phyloP scores from a whole-genome alignment of 2,888 invertebrate genomes.

The Mythimna pallens region DNA sequence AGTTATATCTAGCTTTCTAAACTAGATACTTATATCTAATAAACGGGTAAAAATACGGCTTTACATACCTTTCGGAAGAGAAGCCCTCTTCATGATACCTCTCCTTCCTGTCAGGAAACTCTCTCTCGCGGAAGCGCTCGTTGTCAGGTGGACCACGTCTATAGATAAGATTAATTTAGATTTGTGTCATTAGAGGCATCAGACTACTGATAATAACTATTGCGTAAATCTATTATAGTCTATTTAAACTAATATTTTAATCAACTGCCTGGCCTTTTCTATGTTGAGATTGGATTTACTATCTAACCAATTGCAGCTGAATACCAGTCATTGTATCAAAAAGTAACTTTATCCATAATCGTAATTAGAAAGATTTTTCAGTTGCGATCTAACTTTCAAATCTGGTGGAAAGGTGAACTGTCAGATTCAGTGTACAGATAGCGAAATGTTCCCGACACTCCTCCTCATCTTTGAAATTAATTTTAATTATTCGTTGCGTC shows the following conservation, averaged over 20 bases:
- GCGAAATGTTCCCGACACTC: too few species aligned
- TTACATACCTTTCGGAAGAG: slow-evolving; percentile 80
- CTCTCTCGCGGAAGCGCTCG: slow-evolving; percentile 80
- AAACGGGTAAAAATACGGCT: slow-evolving; percentile 20
- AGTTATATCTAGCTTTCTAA: slow-evolving; percentile 30
- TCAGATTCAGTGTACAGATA: too few species aligned
- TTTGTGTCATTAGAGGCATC: background rate
- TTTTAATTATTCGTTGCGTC: too few species aligned
- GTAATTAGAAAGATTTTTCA: too few species aligned
- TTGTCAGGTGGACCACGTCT: slow-evolving; percentile 81
- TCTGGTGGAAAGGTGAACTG: too few species aligned
- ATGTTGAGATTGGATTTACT: too few species aligned
- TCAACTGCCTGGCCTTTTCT: too few species aligned
- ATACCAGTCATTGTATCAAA: too few species aligned
- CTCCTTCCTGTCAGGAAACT: slow-evolving; percentile 82
- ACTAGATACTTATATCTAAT: slow-evolving; percentile 44
- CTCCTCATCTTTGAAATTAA: too few species aligned
- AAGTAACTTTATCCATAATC: too few species aligned
- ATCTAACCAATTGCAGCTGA: too few species aligned
- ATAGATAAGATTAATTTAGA: slow-evolving; percentile 12
- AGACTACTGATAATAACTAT: background rate
- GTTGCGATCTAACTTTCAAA: too few species aligned
- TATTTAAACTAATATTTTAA: background rate
- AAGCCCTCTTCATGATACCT: slow-evolving; percentile 80
- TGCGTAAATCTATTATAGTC: background rate